Evolutionary conservation across 2,888 invertebrate genomes (phyloP).

Genomic region (Fragum whitleyi): DNA sequence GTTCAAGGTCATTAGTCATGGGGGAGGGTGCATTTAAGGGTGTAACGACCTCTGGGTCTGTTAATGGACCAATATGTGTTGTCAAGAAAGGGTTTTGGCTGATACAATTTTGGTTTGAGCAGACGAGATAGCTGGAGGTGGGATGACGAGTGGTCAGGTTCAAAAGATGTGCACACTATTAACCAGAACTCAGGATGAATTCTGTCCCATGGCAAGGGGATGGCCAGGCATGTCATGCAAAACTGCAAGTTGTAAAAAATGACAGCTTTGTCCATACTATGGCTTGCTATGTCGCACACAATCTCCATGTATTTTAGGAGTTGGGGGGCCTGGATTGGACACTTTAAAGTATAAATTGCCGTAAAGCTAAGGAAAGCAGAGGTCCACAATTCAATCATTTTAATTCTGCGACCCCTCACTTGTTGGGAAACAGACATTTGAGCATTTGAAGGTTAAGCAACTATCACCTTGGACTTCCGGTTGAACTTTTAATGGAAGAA

Average conservation of each 20-base stretch:
- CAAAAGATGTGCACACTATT: constrained; percentile 22
- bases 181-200: constrained; percentile 27
- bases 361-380: constrained; percentile 38
- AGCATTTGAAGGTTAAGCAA: too few species aligned
- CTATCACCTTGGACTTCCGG: too few species aligned
- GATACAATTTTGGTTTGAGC: background rate
- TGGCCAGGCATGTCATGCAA: constrained; percentile 12
- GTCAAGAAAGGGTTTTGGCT: background rate
- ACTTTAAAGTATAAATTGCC: constrained; percentile 28
- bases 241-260: constrained; percentile 38
- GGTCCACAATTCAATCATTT: constrained; percentile 26
- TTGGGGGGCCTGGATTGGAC: constrained; percentile 34
- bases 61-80: constrained; percentile 48
- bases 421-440: too few species aligned
- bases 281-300: constrained; percentile 34
- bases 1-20: too few species aligned
- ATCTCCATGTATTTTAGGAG: constrained; percentile 50
- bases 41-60: constrained; percentile 15
- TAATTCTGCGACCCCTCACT: background rate
- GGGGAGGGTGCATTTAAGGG: constrained; percentile 20
- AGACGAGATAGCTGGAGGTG: background rate
- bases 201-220: constrained; percentile 29
- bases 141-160: background rate
- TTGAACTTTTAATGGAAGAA: too few species aligned
- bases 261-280: constrained; percentile 28